Evolutionary conservation across 2,113 vertebrate genomes (phyloP).

Genomic region (Gallinago jamesoni): DNA sequence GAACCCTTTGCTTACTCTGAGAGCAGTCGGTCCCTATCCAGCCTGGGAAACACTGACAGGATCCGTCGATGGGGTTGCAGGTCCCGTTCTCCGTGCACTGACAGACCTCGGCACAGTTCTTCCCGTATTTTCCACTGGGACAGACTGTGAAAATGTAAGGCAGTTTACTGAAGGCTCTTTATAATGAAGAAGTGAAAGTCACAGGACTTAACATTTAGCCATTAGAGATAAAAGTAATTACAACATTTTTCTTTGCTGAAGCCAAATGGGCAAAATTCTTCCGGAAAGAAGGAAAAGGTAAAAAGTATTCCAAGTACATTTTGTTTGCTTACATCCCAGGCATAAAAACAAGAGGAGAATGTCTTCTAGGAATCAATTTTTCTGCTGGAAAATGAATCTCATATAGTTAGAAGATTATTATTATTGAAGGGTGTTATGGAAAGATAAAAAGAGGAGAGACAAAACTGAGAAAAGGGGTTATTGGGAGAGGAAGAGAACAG

Average conservation of each 20-base stretch:
- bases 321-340: background rate
- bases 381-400: background rate
- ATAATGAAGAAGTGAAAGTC: background rate
- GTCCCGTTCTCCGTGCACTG: constrained; percentile 95
- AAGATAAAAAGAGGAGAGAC: background rate
- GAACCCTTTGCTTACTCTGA: constrained; percentile 78
- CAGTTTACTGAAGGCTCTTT: background rate
- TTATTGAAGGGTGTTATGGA: background rate
- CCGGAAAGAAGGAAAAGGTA: background rate
- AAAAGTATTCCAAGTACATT: background rate
- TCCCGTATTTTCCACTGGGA: constrained; percentile 87
- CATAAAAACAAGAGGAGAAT: background rate
- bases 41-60: constrained; percentile 93
- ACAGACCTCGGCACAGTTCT: constrained; percentile 86
- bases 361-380: background rate
- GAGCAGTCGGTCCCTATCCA: constrained; percentile 97
- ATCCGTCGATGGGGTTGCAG: constrained; percentile 94
- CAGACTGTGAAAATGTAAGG: constrained; percentile 81
- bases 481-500: background rate
- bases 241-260: background rate
- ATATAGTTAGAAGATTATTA: background rate
- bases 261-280: background rate
- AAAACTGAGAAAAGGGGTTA: background rate
- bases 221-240: background rate
- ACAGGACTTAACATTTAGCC: background rate